A percentile compares a stretch with the other conserved stretches of the same genome.
Evolutionary conservation across 2,888 invertebrate genomes (phyloP).

Genomic region (Meteorus cinctellus): DNA sequence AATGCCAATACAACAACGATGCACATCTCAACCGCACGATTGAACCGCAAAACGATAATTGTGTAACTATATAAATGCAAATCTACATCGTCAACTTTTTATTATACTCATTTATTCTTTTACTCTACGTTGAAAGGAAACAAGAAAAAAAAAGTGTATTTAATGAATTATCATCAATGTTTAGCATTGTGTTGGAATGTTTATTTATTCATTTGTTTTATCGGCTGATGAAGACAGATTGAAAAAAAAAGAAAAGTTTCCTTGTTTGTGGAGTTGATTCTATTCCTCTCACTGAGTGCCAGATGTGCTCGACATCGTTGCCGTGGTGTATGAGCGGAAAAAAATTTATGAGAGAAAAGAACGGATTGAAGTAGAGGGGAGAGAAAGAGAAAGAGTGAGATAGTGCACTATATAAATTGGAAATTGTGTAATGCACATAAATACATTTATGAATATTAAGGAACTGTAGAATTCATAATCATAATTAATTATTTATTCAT

Average conservation of each 20-base stretch:
- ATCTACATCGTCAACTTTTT: background rate
- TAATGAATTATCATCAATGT: background rate
- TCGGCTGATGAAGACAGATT: too few relatives aligned
- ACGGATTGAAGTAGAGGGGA: background rate
- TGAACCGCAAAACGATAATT: conserved; percentile 19
- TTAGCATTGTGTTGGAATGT: background rate
- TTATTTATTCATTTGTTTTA: background rate
- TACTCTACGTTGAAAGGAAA: background rate
- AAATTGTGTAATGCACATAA: conserved; percentile 1
- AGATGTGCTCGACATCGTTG: conserved; percentile 24
- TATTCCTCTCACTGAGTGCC: conserved; percentile 25
- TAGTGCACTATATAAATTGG: conserved; percentile 17
- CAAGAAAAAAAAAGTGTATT: background rate
- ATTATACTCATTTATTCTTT: background rate
- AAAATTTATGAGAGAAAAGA: background rate
- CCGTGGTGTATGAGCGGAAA: background rate
- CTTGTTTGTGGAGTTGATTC: background rate
- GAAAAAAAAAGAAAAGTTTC: background rate
- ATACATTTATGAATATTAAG: background rate
- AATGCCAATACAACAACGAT: conserved; percentile 24
- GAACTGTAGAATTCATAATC: background rate
- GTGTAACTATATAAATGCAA: background rate
- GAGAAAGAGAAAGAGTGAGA: background rate
- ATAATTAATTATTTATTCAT: background rate
- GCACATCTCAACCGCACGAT: conserved; percentile 22